A percentile compares a stretch with the other conserved stretches of the same genome.
Evolutionary conservation across 1,140 invertebrate genomes (phyloP).

Genomic region (Wasmannia auropunctata): DNA sequence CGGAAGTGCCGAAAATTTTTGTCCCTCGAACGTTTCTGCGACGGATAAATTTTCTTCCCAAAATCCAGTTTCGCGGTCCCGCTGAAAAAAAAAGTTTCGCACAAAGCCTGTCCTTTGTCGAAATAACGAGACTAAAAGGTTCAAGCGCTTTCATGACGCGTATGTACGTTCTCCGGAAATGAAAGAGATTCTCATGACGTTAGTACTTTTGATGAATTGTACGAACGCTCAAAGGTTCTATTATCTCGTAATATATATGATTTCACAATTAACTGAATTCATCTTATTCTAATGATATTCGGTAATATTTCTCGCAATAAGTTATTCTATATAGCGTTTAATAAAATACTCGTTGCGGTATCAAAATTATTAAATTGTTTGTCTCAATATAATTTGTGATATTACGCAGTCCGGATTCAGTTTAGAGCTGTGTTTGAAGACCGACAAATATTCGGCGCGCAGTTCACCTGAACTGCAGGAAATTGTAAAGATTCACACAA

Average conservation of each 20-base stretch:
- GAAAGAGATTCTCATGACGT: neutral
- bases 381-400: too few species aligned
- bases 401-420: too few species aligned
- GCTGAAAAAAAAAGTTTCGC: slow-evolving; percentile 6
- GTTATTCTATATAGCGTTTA: too few species aligned
- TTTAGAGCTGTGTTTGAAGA: too few species aligned
- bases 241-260: neutral
- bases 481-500: too few species aligned
- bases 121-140: slow-evolving; percentile 29
- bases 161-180: neutral
- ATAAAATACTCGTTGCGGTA: too few species aligned
- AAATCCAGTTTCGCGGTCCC: neutral
- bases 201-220: slow-evolving; percentile 1
- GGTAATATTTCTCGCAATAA: too few species aligned
- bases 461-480: too few species aligned
- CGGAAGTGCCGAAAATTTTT: neutral
- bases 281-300: too few species aligned
- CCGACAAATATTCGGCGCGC: too few species aligned
- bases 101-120: neutral
- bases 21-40: neutral
- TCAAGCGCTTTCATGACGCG: neutral
- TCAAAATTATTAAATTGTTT: too few species aligned
- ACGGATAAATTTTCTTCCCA: slow-evolving; percentile 37
- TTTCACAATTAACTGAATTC: neutral
- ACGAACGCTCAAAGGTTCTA: neutral